Base-by-base conservation (phyloP, 2,888 invertebrate species). In the Cheiracanthium punctorium region DNA sequence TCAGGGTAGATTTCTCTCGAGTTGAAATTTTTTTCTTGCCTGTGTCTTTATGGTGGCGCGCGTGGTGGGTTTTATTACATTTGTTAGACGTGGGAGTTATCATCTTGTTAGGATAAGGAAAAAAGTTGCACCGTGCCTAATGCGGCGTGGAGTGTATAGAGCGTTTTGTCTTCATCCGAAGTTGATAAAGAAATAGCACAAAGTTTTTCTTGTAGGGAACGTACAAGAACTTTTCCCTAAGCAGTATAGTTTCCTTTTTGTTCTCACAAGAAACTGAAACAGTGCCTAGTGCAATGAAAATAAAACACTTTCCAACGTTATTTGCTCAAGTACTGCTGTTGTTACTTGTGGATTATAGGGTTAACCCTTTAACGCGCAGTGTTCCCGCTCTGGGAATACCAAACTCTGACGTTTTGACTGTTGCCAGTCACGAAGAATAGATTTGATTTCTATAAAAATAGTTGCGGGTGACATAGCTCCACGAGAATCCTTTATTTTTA, bases 171-270 rank as follows among this genome's bases (percentile, higher is more conserved):
- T 37, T 37, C 37, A n/a, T n/a, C n/a, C n/a, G n/a, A n/a, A n/a
- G n/a, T n/a, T n/a, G n/a, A n/a, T n/a, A n/a, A n/a, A n/a, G n/a
- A n/a, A n/a, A n/a, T n/a, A n/a, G n/a, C n/a, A n/a, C n/a, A n/a
- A n/a, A n/a, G n/a, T n/a, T n/a, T n/a, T n/a, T n/a, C n/a, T n/a
- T n/a, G n/a, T n/a, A n/a, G n/a, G n/a, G n/a, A n/a, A n/a, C n/a
- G n/a, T n/a, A n/a, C n/a, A n/a, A n/a, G n/a, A n/a, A n/a, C n/a
- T n/a, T n/a, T n/a, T n/a, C n/a, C n/a, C n/a, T n/a, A n/a, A n/a
- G n/a, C n/a, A n/a, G n/a, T n/a, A n/a, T n/a, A n/a, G 20, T 67
- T 43, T 64, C 37, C 48, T 79, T 70, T 28, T 33, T 28, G 14
- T 28, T 24, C 33, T 14, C 24, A 41, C 24, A 29, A 72, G 28